Evolutionary conservation across 2,888 invertebrate species (phyloP).

Genomic region (Allacma fusca): DNA sequence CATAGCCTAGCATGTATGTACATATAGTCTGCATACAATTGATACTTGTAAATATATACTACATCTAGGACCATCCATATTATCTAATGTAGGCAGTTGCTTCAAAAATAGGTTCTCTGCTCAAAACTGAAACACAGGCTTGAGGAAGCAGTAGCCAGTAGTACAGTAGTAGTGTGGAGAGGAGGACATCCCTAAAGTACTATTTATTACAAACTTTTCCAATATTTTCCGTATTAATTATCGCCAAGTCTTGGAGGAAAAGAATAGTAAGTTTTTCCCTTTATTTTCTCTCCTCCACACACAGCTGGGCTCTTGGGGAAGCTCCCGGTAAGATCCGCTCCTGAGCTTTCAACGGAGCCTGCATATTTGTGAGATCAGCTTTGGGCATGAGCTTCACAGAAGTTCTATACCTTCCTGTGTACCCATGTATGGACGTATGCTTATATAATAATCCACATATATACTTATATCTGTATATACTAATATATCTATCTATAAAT

Average conservation of each 20-base stretch:
- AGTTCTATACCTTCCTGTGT: no score
- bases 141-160: background rate
- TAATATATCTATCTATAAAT: no score
- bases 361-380: no score
- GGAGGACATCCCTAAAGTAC: background rate
- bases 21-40: background rate
- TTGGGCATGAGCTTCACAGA: no score
- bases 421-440: no score
- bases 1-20: background rate
- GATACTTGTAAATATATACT: background rate
- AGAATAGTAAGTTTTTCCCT: background rate
- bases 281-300: background rate
- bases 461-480: no score
- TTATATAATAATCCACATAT: no score
- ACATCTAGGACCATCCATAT: no score
- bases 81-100: no score
- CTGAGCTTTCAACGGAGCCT: no score
- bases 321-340: no score
- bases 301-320: background rate
- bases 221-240: conserved; percentile 11
- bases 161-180: background rate
- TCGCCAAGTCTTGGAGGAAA: background rate
- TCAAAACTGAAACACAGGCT: background rate
- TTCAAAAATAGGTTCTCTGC: no score
- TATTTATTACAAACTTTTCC: conserved; percentile 12